Base-by-base conservation (phyloP, 1,140 invertebrate species). In the Apocrypta bakeri region DNA sequence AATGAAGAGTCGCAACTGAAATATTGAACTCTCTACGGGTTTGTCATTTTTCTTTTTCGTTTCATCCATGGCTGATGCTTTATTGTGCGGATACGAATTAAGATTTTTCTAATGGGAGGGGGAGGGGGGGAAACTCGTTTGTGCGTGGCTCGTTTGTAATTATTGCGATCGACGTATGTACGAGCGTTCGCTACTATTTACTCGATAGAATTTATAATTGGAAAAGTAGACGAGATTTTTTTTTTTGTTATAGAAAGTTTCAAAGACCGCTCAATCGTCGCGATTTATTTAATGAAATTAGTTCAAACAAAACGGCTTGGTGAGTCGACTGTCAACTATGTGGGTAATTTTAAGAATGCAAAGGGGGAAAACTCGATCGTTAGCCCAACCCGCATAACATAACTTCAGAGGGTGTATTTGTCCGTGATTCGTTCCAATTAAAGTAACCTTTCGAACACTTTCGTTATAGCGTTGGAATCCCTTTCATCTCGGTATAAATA, bases 351-450 rank as follows among this genome's bases (percentile, higher is more conserved):
- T 11, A 78, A 78, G 64, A 68, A 78, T 69, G 63, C 76, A n/a
- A 77, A 42, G 61, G 75, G 74, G 75, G 27, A 64, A 63, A 27
- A 75, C 72, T 25, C 42, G n/a, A 48, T 66, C 37, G 33, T 7
- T 74, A 72, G 8, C 33, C 9, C 48, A 3, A 17, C 48, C n/a
- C 48, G 17, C 48, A 31, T 69, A 69, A 21, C 31, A 21, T 8
- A 69, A 8, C 29, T 72, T 72, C 33, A 72, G 37, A 72, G 33
- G 69, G 37, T 56, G 48, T 24, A 74, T 74, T 74, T 21, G 6
- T 42, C 27, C 72, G 48, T 27, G 72, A 74, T 74, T 74, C 8
- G 24, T 74, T 74, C 61, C 42, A 74, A 74, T 74, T 74, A 74
- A 74, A 74, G 27, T 37, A 42, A 73, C 37, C 33, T 24, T 40